Conservation (phyloP, 2,113 vertebrate species). For the Toxostoma redivivum region DNA sequence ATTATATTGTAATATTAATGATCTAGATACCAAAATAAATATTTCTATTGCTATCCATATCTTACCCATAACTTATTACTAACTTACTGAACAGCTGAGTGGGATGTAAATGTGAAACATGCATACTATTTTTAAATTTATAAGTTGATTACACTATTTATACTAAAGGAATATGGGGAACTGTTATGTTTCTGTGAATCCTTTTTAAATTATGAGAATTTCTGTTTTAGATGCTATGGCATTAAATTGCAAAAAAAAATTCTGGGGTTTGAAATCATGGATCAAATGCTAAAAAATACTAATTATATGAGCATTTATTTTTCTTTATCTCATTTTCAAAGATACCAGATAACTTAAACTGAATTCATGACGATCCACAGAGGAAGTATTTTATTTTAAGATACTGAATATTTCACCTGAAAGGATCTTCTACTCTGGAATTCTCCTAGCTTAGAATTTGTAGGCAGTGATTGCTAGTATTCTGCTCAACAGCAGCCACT, state of each 20-base stretch:
- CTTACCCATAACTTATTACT: neutral
- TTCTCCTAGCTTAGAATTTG: neutral
- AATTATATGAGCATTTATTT: neutral
- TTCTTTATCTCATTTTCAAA: neutral
- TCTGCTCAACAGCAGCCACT: neutral
- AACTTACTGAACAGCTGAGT: conserved; percentile 1
- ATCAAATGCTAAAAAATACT: neutral
- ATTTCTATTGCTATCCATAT: neutral
- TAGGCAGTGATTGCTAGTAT: neutral
- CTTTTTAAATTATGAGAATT: neutral
- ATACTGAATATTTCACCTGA: neutral
- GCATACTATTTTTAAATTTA: neutral
- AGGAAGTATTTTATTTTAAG: neutral
- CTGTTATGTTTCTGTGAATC: neutral
- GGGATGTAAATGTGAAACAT: conserved; percentile 17
- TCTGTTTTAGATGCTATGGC: neutral
- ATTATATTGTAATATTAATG: neutral
- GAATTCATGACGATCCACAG: neutral
- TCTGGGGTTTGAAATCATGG: neutral
- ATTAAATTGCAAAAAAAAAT: neutral
- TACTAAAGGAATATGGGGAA: neutral
- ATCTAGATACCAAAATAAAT: neutral
- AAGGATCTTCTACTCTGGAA: neutral
- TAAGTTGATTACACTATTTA: neutral
- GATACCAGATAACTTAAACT: neutral